phyloP scores from a whole-genome alignment of 2,113 vertebrate species.

The Sturnus vulgaris region DNA sequence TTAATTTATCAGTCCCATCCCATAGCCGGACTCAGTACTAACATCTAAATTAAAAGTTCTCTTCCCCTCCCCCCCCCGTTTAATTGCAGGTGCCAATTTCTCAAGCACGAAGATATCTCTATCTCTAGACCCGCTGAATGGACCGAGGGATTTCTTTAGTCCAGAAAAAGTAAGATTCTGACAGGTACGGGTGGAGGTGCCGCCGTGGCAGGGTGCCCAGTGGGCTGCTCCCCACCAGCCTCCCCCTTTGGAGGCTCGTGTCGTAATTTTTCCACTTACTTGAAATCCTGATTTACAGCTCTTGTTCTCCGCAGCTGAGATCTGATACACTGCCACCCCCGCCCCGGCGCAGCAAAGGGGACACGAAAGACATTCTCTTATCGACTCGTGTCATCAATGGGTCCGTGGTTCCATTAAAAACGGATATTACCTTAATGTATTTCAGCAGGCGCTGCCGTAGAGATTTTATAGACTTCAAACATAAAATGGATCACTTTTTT shows the following conservation, averaged over 20 bases:
- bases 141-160: too few species aligned
- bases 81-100: neutral
- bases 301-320: fast-evolving
- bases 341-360: fast-evolving
- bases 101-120: neutral
- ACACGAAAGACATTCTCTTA: fast-evolving
- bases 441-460: fast-evolving
- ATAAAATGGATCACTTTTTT: neutral
- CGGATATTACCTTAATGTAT: fast-evolving
- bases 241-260: neutral
- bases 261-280: neutral
- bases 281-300: neutral
- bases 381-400: fast-evolving
- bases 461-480: fast-evolving
- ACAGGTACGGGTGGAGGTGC: fast-evolving
- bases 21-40: neutral
- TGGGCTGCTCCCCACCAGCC: fast-evolving
- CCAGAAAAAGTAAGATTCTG: neutral
- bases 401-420: neutral
- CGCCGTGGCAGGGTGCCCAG: fast-evolving
- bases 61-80: fast-evolving
- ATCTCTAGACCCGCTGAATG: fast-evolving
- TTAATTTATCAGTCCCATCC: neutral
- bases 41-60: neutral
- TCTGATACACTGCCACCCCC: fast-evolving